Evolutionary conservation across 2,797 vertebrate genomes (phyloP).

Genomic region (Sebastes umbrosus): DNA sequence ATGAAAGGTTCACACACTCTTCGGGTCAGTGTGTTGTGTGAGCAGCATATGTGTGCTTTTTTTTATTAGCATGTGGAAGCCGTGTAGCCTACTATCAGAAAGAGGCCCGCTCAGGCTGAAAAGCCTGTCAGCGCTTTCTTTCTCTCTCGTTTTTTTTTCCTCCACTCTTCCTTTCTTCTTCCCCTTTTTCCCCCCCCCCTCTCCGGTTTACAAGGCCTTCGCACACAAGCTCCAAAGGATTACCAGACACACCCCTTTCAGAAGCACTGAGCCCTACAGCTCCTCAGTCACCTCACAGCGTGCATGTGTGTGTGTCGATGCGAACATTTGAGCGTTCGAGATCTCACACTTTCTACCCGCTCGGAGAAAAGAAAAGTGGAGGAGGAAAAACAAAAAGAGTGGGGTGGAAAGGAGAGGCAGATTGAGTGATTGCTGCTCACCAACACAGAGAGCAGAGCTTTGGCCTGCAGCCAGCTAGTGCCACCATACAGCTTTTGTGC

Average conservation of each 20-base stretch:
- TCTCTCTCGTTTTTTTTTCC: slow-evolving; percentile 15
- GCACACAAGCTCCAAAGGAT: slow-evolving; percentile 68
- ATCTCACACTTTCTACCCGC: slow-evolving; percentile 54
- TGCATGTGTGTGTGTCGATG: slow-evolving; percentile 23
- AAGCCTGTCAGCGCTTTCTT: slow-evolving; percentile 55
- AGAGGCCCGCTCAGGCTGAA: slow-evolving; percentile 50
- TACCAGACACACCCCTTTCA: slow-evolving; percentile 72
- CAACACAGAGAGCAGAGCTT: slow-evolving; percentile 48
- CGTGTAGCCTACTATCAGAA: slow-evolving; percentile 30
- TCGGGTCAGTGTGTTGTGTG: slow-evolving; percentile 17
- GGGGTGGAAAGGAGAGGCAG: slow-evolving; percentile 3
- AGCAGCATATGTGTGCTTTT: slow-evolving; percentile 1
- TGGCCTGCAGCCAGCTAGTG: slow-evolving; percentile 68
- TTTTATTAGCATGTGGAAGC: slow-evolving; percentile 53
- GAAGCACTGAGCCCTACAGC: slow-evolving; percentile 54
- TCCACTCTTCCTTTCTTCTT: slow-evolving; percentile 18
- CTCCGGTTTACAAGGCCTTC: slow-evolving; percentile 63
- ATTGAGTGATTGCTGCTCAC: slow-evolving; percentile 60
- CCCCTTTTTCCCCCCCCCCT: not conserved
- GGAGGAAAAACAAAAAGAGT: slow-evolving; percentile 47
- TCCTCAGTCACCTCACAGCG: slow-evolving; percentile 46
- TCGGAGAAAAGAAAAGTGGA: slow-evolving; percentile 49
- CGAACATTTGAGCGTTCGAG: slow-evolving; percentile 28
- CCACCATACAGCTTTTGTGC: slow-evolving; percentile 78
- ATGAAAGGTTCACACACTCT: slow-evolving; percentile 22